phyloP scores from a whole-genome alignment of 1,140 invertebrate genomes.

The Hypothenemus hampei region DNA sequence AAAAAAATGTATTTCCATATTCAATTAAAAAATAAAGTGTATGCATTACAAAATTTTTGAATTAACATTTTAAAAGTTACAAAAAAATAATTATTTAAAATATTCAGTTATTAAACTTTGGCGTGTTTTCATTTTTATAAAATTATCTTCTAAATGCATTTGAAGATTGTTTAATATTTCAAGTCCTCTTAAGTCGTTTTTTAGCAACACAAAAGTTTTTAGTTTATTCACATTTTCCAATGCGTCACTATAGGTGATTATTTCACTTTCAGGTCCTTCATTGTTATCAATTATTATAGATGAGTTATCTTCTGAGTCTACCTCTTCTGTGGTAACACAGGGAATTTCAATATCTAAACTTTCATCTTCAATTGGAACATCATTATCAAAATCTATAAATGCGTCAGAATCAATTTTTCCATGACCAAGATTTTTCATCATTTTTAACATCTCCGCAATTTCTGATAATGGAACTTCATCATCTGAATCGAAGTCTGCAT shows the following conservation, averaged over 20 bases:
- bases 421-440: not conserved
- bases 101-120: too few species aligned
- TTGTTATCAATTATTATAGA: not conserved
- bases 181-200: too few species aligned
- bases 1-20: too few species aligned
- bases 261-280: not conserved
- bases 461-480: slow-evolving; percentile 5
- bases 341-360: not conserved
- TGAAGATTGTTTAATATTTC: too few species aligned
- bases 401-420: not conserved
- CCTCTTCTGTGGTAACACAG: not conserved
- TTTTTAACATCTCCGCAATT: slow-evolving; percentile 1
- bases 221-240: not conserved
- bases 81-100: too few species aligned
- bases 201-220: not conserved
- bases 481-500: slow-evolving; percentile 4
- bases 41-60: too few species aligned
- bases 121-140: too few species aligned
- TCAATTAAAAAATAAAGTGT: too few species aligned
- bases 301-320: not conserved
- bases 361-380: not conserved
- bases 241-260: not conserved
- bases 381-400: not conserved
- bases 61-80: too few species aligned
- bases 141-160: too few species aligned